Percentiles rank a stretch among this genome's conserved stretches.
These are phyloP conservation scores for Drosophila neotestacea DNA, from an alignment of 2,888 invertebrate species.

Conservation along the genomic window DNA sequence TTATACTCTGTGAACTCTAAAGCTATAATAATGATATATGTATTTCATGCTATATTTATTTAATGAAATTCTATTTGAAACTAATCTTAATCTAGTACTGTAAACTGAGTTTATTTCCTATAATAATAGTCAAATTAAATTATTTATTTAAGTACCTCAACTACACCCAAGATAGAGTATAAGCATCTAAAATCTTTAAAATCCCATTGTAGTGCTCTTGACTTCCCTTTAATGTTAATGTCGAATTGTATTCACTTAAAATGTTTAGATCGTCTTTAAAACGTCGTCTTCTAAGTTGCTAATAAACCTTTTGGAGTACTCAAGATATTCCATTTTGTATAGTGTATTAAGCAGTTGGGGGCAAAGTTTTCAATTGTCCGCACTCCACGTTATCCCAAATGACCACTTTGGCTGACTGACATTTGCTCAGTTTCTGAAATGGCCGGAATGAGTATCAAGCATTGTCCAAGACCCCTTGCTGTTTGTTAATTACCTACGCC, in stretches of 20 bases:
- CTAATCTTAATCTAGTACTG: background rate
- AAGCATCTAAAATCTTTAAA: no score
- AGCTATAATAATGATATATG: no score
- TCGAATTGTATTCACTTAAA: no score
- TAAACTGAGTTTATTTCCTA: background rate
- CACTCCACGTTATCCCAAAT: slow-evolving; percentile 4
- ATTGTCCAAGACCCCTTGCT: slow-evolving; percentile 41
- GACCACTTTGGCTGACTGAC: slow-evolving; percentile 47
- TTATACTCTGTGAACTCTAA: no score
- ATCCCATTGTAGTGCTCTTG: no score
- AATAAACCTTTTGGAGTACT: background rate
- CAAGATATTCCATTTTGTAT: background rate
- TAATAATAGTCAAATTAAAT: background rate
- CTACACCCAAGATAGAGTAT: no score
- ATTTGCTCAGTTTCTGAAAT: slow-evolving; percentile 17
- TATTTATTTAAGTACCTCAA: no score
- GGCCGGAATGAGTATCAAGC: background rate
- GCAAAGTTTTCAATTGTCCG: slow-evolving; percentile 37
- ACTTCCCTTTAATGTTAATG: no score
- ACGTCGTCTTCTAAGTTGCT: background rate
- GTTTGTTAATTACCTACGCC: slow-evolving; percentile 70
- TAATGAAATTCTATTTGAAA: background rate
- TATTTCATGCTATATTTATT: background rate
- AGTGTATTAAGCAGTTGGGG: slow-evolving; percentile 33
- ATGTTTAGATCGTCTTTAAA: no score